Conservation (phyloP, 2,797 vertebrate species). For the Channa striata region DNA sequence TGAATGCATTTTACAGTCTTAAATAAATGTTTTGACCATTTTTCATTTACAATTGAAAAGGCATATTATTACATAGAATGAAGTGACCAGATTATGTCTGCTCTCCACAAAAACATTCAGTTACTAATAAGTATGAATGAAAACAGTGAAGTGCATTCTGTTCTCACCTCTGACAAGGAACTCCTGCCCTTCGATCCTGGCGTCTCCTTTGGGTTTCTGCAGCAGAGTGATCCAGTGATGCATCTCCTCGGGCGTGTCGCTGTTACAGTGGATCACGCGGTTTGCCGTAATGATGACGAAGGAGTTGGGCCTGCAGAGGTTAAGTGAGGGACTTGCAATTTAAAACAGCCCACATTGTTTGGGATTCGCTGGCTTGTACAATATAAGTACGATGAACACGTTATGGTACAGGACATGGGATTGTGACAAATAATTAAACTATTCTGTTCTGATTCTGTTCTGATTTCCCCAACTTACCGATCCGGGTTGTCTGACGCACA, state of each 20-base stretch:
- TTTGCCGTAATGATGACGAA: slow-evolving; percentile 92
- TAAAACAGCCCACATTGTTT: neutral
- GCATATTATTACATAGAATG: too few species aligned
- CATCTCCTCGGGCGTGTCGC: slow-evolving; percentile 90
- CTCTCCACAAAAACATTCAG: too few species aligned
- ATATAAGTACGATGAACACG: too few species aligned
- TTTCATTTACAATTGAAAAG: neutral
- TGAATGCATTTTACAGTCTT: neutral
- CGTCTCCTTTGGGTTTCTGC: slow-evolving; percentile 89
- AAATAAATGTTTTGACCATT: neutral
- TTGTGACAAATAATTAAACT: too few species aligned
- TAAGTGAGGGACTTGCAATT: neutral
- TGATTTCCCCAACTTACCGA: slow-evolving; percentile 74
- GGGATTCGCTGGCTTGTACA: too few species aligned
- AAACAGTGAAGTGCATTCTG: neutral
- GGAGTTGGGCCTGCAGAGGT: slow-evolving; percentile 84
- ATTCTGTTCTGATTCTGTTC: too few species aligned
- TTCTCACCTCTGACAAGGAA: slow-evolving; percentile 86
- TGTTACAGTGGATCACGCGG: slow-evolving; percentile 91
- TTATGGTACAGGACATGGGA: too few species aligned
- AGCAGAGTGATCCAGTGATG: slow-evolving; percentile 91
- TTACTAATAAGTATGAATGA: too few species aligned
- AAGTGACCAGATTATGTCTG: too few species aligned
- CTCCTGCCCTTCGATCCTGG: slow-evolving; percentile 87
- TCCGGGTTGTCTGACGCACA: slow-evolving; percentile 91